Evolutionary conservation across 2,797 vertebrate species (phyloP), one percentile per base, ranked within the genome.

Genomic region (Gouania willdenowi): DNA sequence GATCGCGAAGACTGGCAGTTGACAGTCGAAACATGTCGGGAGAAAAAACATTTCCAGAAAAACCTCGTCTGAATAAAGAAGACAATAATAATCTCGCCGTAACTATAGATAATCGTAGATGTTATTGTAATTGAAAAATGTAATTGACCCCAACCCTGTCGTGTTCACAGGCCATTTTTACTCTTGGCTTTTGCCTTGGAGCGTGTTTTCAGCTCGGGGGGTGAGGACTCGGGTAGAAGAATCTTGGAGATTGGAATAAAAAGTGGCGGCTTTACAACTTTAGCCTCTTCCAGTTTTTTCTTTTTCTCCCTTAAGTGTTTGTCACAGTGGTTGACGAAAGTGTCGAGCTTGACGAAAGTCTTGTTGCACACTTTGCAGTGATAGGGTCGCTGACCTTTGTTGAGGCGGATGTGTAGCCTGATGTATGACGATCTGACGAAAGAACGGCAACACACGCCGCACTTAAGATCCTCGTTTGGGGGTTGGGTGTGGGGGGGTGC

Each of bases 361-460:
- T 37, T 31, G 61, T 84, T 88, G 82, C 89, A 91, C 41, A 89
- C 72, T 51, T 79, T 80, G 68, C 90, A 91, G 75, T 86, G 87
- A 22, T 85, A 88, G 0, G 74, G 83, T n/a, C 71, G 54, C 53
- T 62, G 71, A 3, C 22, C 68, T 17, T 56, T 79, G 26, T 74
- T 75, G 1, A 77, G 70, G 21, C 73, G 80, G 41, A 85, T 49
- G 28, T 78, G 77, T 40, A 87, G 75, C 43, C 79, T 63, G 51
- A 87, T 82, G 56, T 83, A 85, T 0, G 83, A 82, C 0, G 86
- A 85, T 1, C 76, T 70, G 2, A 79, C 76, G 2, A 88, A 83
- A 10, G 81, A 70, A 28, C 38, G 27, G 30, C 77, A 79, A 60
- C 87, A 89, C 13, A 86, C 51, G 0, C 71, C 78, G 7, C 88